Percentiles rank a stretch among this genome's conserved stretches.
Evolutionary conservation across 2,888 invertebrate genomes (phyloP).

Genomic region (Epinotia bilunana): DNA sequence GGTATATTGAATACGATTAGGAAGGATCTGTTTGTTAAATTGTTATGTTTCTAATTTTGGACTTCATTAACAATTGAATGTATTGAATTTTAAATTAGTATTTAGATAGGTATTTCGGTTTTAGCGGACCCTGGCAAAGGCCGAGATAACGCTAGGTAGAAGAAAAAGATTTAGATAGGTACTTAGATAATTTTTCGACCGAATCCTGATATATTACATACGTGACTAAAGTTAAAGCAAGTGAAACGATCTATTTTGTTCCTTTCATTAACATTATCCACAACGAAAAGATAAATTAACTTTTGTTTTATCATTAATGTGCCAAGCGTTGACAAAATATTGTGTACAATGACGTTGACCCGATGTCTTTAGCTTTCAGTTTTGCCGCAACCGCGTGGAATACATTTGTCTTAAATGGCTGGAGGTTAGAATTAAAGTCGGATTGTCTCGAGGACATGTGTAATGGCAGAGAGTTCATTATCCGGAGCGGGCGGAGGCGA

Average conservation of each 20-base stretch:
- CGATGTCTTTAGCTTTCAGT: background rate
- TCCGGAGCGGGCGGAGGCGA: constrained; percentile 52
- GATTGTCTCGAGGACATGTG: constrained; percentile 49
- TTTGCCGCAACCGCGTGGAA: background rate
- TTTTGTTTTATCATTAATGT: background rate
- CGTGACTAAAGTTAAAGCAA: too few relatives aligned
- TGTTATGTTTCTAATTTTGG: too few relatives aligned
- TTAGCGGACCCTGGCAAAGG: too few relatives aligned
- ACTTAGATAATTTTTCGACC: too few relatives aligned
- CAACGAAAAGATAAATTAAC: background rate
- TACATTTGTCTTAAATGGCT: constrained; percentile 1
- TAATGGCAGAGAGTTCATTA: constrained; percentile 56
- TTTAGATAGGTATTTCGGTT: too few relatives aligned
- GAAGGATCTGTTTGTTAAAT: too few relatives aligned
- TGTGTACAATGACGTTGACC: background rate
- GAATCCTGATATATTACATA: too few relatives aligned
- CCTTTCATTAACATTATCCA: background rate
- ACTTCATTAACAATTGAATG: too few relatives aligned
- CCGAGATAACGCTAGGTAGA: too few relatives aligned
- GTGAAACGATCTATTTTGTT: background rate
- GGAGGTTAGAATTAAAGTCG: background rate
- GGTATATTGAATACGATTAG: too few relatives aligned
- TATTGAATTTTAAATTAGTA: too few relatives aligned
- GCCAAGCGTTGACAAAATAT: background rate
- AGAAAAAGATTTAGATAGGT: too few relatives aligned